Evolutionary conservation across 1,140 invertebrate species (phyloP).

Genomic region (Drosophila pectinifera): DNA sequence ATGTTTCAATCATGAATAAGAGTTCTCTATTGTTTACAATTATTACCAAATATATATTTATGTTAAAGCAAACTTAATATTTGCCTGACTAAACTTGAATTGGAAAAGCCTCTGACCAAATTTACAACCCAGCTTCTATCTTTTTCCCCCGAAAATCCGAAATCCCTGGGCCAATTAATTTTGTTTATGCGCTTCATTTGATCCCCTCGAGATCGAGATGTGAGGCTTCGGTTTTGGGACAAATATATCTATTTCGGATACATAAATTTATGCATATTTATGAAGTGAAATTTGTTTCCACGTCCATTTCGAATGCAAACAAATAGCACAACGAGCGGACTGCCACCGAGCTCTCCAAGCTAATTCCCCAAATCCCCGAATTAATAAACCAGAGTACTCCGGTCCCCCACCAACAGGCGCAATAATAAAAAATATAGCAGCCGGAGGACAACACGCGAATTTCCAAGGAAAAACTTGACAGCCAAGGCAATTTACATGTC

Average conservation of each 20-base stretch:
- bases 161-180: conserved; percentile 73
- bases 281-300: conserved; percentile 66
- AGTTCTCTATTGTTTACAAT: not conserved
- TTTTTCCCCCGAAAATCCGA: conserved; percentile 27
- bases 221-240: conserved; percentile 54
- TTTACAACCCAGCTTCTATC: conserved; percentile 11
- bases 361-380: conserved; percentile 83
- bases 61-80: too few species aligned
- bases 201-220: conserved; percentile 47
- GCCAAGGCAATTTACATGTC: conserved; percentile 45
- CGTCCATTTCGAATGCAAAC: conserved; percentile 82
- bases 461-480: conserved; percentile 50
- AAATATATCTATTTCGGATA: conserved; percentile 58
- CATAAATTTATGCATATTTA: conserved; percentile 81
- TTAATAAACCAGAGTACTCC: conserved; percentile 78
- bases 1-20: not conserved
- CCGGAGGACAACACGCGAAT: conserved; percentile 50
- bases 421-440: conserved; percentile 14
- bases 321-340: conserved; percentile 55
- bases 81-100: conserved; percentile 12
- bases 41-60: not conserved
- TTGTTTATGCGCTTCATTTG: conserved; percentile 64
- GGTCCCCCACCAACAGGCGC: conserved; percentile 21
- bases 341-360: conserved; percentile 56
- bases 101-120: not conserved